A percentile compares a stretch with the other conserved stretches of the same genome.
phyloP scores from a whole-genome alignment of 2,113 vertebrate genomes.

The crab-eating macaque (Macaca fascicularis) region T2T-MFA8v1.1 NC_088376.1:106870001-106870500 shows the following conservation, averaged over 20 bases:
- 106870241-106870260: not conserved
- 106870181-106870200: not conserved
- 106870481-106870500: not conserved
- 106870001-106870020: not conserved
- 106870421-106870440: constrained; percentile 17
- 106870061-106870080: not conserved
- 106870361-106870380: constrained; percentile 6
- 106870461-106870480: constrained; percentile 19
- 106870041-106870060: accelerated
- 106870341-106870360: not conserved
- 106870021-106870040: not conserved
- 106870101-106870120: not conserved
- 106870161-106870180: not conserved
- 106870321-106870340: not conserved
- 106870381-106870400: not conserved
- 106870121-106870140: not conserved
- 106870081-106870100: not conserved
- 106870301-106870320: not conserved
- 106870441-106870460: not conserved
- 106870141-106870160: not conserved
- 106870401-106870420: constrained; percentile 40
- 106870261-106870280: not conserved
- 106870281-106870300: constrained; percentile 21
- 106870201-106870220: not conserved
- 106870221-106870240: not conserved